Base-by-base conservation (phyloP, 2,888 invertebrate genomes). In the Rutpela maculata region DNA sequence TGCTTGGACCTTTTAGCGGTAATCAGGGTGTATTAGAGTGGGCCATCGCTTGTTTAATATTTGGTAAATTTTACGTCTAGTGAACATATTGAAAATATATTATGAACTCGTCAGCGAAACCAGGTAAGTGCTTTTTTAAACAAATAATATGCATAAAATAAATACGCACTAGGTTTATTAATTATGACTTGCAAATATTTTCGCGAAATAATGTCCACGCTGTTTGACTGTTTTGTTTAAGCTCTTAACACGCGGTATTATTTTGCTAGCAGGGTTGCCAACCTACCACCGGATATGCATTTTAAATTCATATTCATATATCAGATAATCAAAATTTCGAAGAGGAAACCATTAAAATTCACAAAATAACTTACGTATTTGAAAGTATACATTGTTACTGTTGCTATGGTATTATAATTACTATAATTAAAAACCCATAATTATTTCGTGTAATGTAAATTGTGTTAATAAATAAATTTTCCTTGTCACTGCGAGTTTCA, bases 171-270 rank as follows among this genome's bases (percentile, higher is more conserved):
- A 56, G 17, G 31, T 38, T 57, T 11, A 17, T 35, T 26, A 31
- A 31, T 17, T 69, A 6, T 57, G 56, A 59, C 57, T 57, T 69
- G 55, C 74, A 72, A 65, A 75, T 35, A 56, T 60, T 22, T 62
- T 62, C 1, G n/a, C 15, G n/a, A 50, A 50, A 50, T 50, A 50
- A 6, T 35, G 9, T 35, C 4, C 31, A 35, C 31, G 31, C 31
- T 35, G 2, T 7, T n/a, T 50, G 50, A 50, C 5, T 50, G 6
- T 2, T n/a, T n/a, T n/a, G 50, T n/a, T 15, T 15, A 3, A 15
- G 12, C 50, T 50, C 1, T n/a, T 0, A n/a, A 50, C 6, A 50
- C 43, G 43, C 43, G 43, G 12, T 43, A 43, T 5, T 38, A 43
- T 43, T 43, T 43, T 43, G 12, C 15, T 43, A 12, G 43, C 43